Evolutionary conservation across 2,113 vertebrate genomes (phyloP).

Genomic region (Lonchura striata): DNA sequence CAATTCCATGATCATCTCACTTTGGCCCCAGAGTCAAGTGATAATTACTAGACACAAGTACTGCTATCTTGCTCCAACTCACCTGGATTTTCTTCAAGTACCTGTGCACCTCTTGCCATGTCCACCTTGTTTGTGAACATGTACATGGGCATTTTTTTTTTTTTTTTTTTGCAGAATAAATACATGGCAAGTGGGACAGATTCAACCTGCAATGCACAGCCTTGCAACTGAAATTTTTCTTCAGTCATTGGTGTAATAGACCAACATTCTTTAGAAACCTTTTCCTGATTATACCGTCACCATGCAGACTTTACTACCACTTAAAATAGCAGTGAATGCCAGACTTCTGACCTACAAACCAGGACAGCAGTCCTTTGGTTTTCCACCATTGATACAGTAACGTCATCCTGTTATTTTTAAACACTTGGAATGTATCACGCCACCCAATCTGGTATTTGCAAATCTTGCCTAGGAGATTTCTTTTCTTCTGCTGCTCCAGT

Average conservation of each 20-base stretch:
- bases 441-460: not conserved
- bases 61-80: not conserved
- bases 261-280: not conserved
- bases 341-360: slow-evolving; percentile 23
- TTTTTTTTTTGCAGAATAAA: not conserved
- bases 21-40: not conserved
- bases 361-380: slow-evolving; percentile 21
- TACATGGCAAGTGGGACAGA: not conserved
- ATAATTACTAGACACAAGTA: not conserved
- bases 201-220: not conserved
- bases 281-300: not conserved
- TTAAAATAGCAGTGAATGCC: slow-evolving; percentile 35
- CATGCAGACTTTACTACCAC: not conserved
- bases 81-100: not conserved
- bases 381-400: slow-evolving; percentile 14
- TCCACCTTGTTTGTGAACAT: not conserved
- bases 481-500: not conserved
- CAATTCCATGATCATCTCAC: not conserved
- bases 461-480: not conserved
- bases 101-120: not conserved
- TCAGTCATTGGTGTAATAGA: not conserved
- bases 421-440: not conserved
- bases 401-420: slow-evolving; percentile 59
- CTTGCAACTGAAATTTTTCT: not conserved
- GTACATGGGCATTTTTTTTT: not conserved